Conservation (phyloP, 2,888 invertebrate genomes). For the Serrognathus titanus region DNA sequence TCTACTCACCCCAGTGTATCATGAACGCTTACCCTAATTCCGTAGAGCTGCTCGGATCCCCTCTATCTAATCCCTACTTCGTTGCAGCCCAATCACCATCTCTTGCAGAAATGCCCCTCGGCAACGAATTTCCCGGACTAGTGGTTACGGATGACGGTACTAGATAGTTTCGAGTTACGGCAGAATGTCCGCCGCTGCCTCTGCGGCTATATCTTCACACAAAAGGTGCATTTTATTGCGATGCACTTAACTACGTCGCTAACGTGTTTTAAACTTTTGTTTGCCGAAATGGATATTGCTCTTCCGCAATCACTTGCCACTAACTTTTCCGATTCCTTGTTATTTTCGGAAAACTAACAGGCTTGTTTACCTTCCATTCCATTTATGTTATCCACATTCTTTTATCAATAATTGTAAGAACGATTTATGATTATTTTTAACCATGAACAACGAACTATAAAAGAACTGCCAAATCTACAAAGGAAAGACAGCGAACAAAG, state of each 20-base stretch:
- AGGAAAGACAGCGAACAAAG: too few relatives aligned
- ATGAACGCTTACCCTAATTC: slow-evolving; percentile 16
- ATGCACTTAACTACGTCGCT: neutral
- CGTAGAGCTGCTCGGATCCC: slow-evolving; percentile 20
- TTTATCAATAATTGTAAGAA: too few relatives aligned
- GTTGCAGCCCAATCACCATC: slow-evolving; percentile 34
- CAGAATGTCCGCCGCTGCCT: slow-evolving; percentile 4
- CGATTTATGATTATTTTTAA: too few relatives aligned
- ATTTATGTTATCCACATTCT: too few relatives aligned
- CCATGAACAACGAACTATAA: too few relatives aligned
- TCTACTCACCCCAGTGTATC: slow-evolving; percentile 9
- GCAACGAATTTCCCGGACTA: slow-evolving; percentile 31
- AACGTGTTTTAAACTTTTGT: too few relatives aligned
- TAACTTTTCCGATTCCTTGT: too few relatives aligned
- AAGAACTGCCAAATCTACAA: too few relatives aligned
- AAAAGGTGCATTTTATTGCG: neutral
- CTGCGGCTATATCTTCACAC: neutral
- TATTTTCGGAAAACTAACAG: too few relatives aligned
- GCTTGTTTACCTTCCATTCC: too few relatives aligned
- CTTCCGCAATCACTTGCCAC: too few relatives aligned
- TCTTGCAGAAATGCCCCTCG: slow-evolving; percentile 31
- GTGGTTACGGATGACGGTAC: slow-evolving; percentile 31
- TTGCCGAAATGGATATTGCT: too few relatives aligned
- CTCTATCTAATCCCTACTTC: slow-evolving; percentile 28
- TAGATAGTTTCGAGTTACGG: slow-evolving; percentile 26